Evolutionary conservation across 2,113 vertebrate species (phyloP).

Genomic region (Pelodiscus sinensis): DNA sequence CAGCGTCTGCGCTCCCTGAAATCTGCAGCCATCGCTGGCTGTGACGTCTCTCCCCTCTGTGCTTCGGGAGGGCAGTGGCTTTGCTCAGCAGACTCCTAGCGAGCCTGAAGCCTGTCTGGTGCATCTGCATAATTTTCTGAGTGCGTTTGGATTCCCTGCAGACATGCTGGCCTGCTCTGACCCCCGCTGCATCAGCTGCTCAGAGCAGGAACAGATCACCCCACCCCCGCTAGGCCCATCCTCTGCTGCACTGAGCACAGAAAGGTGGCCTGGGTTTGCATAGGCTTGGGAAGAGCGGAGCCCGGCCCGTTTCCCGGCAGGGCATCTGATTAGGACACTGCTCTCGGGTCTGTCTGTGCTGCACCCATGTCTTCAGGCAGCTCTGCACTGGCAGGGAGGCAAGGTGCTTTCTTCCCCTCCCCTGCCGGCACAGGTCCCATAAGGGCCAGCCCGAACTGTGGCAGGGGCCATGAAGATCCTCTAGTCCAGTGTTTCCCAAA

Average conservation of each 20-base stretch:
- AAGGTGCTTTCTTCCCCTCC: not conserved
- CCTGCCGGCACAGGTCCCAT: not conserved
- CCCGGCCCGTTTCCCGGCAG: not conserved
- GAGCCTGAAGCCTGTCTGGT: not conserved
- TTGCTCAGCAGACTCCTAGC: not conserved
- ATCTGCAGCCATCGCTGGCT: not conserved
- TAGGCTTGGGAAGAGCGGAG: not conserved
- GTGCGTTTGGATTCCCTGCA: not conserved
- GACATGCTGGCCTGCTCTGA: not conserved
- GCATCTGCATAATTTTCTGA: not conserved
- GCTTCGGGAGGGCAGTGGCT: not conserved
- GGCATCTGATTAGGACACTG: not conserved
- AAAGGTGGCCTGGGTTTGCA: not conserved
- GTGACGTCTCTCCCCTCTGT: too few species aligned
- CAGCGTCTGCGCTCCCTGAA: not conserved
- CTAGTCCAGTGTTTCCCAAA: too few species aligned
- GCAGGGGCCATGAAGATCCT: too few species aligned
- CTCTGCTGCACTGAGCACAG: too few species aligned
- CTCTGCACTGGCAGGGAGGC: too few species aligned
- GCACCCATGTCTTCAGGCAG: not conserved
- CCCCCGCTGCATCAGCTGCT: not conserved
- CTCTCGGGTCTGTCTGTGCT: not conserved
- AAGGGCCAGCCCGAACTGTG: not conserved
- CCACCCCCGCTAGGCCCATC: not conserved
- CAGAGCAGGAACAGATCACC: not conserved